Conservation (phyloP, 1,140 invertebrate species). For the Orchestia grillus region DNA sequence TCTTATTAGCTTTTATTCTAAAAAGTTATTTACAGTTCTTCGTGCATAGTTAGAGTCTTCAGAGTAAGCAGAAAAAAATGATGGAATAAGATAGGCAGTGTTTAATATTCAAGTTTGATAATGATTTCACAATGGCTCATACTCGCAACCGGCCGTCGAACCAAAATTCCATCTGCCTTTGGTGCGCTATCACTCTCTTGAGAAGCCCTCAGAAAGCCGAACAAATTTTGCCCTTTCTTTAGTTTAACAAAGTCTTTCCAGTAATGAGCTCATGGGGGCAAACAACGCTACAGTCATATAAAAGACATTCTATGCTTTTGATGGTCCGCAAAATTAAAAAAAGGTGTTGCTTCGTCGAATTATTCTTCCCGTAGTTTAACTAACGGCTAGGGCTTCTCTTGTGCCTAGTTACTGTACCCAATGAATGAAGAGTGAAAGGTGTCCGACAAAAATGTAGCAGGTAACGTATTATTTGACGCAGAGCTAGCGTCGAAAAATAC, state of each 20-base stretch:
- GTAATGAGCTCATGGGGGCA: background rate
- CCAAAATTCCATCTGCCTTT: background rate
- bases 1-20: constrained; percentile 27
- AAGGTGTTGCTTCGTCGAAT: background rate
- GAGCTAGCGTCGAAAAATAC: background rate
- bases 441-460: background rate
- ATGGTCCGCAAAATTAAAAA: too few relatives aligned
- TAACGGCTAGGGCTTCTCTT: too few relatives aligned
- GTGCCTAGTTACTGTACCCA: too few relatives aligned
- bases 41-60: background rate
- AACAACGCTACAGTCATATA: background rate
- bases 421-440: background rate
- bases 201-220: background rate
- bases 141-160: background rate
- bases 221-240: background rate
- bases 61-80: background rate
- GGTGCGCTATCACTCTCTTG: background rate
- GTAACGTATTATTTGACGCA: background rate
- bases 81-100: background rate
- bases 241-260: background rate
- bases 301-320: background rate
- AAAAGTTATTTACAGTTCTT: constrained; percentile 18
- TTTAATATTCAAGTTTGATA: background rate
- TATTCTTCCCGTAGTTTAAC: too few relatives aligned
- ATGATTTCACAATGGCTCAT: background rate